A percentile compares a stretch with the other conserved stretches of the same genome.
Evolutionary conservation across 1,140 invertebrate species (phyloP).

Genomic region (Neotoxoptera formosana): DNA sequence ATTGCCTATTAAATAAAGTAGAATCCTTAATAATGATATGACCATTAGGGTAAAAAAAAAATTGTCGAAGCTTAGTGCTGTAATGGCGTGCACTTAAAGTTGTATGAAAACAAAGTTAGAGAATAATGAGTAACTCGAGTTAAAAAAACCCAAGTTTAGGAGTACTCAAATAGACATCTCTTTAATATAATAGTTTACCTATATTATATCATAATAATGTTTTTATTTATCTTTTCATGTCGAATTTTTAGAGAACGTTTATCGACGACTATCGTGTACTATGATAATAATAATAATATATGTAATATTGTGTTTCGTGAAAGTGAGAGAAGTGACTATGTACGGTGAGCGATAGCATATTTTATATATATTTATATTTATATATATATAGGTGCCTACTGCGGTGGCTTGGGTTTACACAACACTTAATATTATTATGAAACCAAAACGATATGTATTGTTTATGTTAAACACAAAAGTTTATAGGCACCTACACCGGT

Average conservation of each 20-base stretch:
- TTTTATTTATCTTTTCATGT: not conserved
- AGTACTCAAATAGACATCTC: not conserved
- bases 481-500: not conserved
- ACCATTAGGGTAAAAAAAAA: not conserved
- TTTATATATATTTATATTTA: no score
- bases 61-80: not conserved
- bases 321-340: no score
- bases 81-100: not conserved
- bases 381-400: no score
- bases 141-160: not conserved
- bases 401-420: no score
- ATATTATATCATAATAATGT: not conserved
- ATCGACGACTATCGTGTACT: not conserved
- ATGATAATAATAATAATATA: not conserved
- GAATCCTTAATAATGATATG: not conserved
- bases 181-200: not conserved
- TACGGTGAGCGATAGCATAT: no score
- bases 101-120: not conserved
- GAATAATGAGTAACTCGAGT: not conserved
- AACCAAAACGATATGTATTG: not conserved
- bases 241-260: not conserved
- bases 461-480: not conserved
- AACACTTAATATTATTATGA: no score
- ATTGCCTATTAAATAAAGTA: not conserved
- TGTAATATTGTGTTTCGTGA: not conserved